Conservation (phyloP, 2,888 invertebrate species). For the Elmis aenea region DNA sequence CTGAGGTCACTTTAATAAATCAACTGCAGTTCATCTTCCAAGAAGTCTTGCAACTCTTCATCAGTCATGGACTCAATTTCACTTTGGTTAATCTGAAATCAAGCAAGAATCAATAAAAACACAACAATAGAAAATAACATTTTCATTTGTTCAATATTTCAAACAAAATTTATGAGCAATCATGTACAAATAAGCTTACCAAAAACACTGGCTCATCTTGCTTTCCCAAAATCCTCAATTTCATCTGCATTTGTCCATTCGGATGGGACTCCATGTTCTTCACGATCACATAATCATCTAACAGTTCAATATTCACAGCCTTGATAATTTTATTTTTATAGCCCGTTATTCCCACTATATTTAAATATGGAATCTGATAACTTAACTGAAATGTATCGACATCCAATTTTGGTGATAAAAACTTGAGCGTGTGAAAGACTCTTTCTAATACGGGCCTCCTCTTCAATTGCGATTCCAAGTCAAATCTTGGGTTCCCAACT, state of each 20-base stretch:
- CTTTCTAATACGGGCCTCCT: slow-evolving; percentile 34
- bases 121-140: slow-evolving; percentile 5
- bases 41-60: slow-evolving; percentile 31
- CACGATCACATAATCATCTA: slow-evolving; percentile 43
- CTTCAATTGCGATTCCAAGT: slow-evolving; percentile 31
- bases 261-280: slow-evolving; percentile 37
- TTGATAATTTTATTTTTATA: slow-evolving; percentile 37
- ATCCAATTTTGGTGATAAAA: slow-evolving; percentile 23
- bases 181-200: slow-evolving; percentile 32
- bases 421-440: slow-evolving; percentile 31
- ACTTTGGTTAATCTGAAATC: slow-evolving; percentile 25
- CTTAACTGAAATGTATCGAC: slow-evolving; percentile 33
- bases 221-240: slow-evolving; percentile 43
- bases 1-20: slow-evolving; percentile 32
- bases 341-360: slow-evolving; percentile 42
- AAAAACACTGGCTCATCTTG: slow-evolving; percentile 39
- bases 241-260: slow-evolving; percentile 45
- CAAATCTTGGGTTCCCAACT: slow-evolving; percentile 20
- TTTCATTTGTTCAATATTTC: slow-evolving; percentile 1
- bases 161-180: slow-evolving; percentile 11
- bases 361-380: slow-evolving; percentile 39
- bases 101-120: slow-evolving; percentile 6
- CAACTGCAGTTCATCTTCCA: slow-evolving; percentile 36
- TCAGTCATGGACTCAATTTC: slow-evolving; percentile 33
- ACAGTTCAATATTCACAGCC: slow-evolving; percentile 44